Evolutionary conservation across 2,113 vertebrate species (phyloP), one percentile per base, ranked within the genome.

Genomic region (Camelus dromedarius): DNA sequence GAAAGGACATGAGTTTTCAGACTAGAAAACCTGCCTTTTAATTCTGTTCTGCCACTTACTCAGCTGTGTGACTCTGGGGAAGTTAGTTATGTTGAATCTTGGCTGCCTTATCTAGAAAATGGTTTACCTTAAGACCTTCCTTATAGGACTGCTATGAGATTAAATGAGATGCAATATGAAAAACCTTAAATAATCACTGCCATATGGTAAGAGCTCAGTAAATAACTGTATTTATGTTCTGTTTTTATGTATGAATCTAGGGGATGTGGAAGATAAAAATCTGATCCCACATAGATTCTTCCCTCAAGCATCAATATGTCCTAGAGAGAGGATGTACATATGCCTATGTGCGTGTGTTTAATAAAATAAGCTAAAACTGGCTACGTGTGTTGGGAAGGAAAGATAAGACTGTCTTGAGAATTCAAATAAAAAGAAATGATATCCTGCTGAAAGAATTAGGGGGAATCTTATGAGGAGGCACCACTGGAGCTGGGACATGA

Each of bases 281-380:
- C 18, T 89, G 50, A 85, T 64, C 42, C 19, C 22, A 60, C 18
- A 22, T 19, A 81, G 66, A 94, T 50, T 91, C n/a, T 89, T 81
- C n/a, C 13, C 7, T 73, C 3, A 73, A 93, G 14, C 3, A 35
- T 82, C 42, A 76, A 24, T 93, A 79, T 52, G 56, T 76, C 42
- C 83, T 83, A 28, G 50, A 86, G 8, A 67, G 5, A 56, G 18
- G 62, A 46, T 26, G 13, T 19, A 35, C 19, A 19, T 84, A 8
- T 64, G 32, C 9, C 5, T 50, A 26, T 28, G 28, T 66, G 6
- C 50, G 26, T 80, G 38, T 67, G 22, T 52, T 86, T 94, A 79
- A 67, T 32, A 62, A 77, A 95, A 38, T 56, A 62, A 96, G 30
- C 35, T 97, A 91, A 77, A 89, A 79, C 24, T 46, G 72, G 15